Evolutionary conservation across 2,113 vertebrate species (phyloP).

Genomic region (Phrynosoma blainvillii): DNA sequence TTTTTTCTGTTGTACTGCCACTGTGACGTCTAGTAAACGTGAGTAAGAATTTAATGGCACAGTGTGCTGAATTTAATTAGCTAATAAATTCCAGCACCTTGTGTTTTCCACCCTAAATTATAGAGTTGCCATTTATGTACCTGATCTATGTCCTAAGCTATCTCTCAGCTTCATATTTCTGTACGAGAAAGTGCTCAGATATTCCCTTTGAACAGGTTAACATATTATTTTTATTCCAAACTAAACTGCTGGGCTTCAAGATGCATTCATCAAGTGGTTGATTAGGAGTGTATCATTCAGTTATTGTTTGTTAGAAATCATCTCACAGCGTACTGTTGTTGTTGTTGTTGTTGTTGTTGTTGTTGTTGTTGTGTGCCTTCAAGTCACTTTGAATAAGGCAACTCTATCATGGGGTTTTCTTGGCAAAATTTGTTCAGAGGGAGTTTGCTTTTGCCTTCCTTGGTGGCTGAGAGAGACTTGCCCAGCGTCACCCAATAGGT

Average conservation of each 20-base stretch:
- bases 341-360: too few species aligned
- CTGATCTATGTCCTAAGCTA: conserved; percentile 22
- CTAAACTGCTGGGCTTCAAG: conserved; percentile 7
- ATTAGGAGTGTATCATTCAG: neutral
- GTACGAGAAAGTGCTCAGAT: conserved; percentile 17
- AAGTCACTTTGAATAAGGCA: too few species aligned
- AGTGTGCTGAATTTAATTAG: conserved; percentile 46
- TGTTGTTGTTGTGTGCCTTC: too few species aligned
- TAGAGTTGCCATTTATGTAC: conserved; percentile 34
- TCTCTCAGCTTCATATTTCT: neutral
- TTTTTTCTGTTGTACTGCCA: conserved; percentile 35
- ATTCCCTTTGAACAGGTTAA: conserved; percentile 18
- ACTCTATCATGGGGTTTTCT: too few species aligned
- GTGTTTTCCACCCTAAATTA: conserved; percentile 41
- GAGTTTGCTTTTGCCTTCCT: too few species aligned
- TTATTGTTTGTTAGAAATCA: neutral
- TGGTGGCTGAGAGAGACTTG: too few species aligned
- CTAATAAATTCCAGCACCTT: conserved; percentile 37
- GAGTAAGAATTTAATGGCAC: conserved; percentile 42
- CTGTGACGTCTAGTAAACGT: conserved; percentile 28
- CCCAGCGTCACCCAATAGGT: too few species aligned
- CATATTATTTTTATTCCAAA: neutral
- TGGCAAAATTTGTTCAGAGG: too few species aligned
- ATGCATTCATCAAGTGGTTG: neutral
- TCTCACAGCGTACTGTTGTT: neutral